phyloP scores from a whole-genome alignment of 37 sponge, comb jelly and placozoan genomes.

The Spongilla lacustris region DNA sequence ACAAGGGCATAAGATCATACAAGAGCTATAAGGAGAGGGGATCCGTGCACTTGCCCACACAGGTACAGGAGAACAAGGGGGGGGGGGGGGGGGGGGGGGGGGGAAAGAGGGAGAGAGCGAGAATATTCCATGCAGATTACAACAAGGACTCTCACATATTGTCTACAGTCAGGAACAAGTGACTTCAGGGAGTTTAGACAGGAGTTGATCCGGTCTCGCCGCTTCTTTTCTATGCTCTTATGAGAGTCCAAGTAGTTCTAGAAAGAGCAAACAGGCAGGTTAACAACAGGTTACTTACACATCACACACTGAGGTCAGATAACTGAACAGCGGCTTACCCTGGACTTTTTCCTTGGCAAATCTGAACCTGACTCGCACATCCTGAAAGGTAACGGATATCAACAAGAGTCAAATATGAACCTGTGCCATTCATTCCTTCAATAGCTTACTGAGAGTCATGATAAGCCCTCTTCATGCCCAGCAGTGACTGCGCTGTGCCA shows the following conservation, averaged over 20 bases:
- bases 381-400: neutral
- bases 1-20: neutral
- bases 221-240: conserved; percentile 90
- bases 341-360: conserved; percentile 79
- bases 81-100: neutral
- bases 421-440: neutral
- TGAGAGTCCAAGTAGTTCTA: conserved; percentile 90
- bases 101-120: neutral
- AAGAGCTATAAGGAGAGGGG: too few relatives aligned
- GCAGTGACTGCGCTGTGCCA: neutral
- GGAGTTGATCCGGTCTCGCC: conserved; percentile 82
- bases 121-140: neutral
- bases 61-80: too few relatives aligned
- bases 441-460: neutral
- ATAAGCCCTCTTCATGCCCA: neutral
- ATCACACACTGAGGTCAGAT: neutral
- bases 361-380: conserved; percentile 4
- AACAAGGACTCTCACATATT: conserved; percentile 56
- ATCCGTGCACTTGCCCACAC: too few relatives aligned
- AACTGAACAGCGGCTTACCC: conserved; percentile 42
- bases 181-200: conserved; percentile 64
- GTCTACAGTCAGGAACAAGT: conserved; percentile 83
- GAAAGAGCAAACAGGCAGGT: neutral
- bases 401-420: neutral
- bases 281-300: neutral